Evolutionary conservation across 1,140 invertebrate genomes (phyloP), one percentile per base, ranked within the genome.

Genomic region (Diabrotica virgifera): DNA sequence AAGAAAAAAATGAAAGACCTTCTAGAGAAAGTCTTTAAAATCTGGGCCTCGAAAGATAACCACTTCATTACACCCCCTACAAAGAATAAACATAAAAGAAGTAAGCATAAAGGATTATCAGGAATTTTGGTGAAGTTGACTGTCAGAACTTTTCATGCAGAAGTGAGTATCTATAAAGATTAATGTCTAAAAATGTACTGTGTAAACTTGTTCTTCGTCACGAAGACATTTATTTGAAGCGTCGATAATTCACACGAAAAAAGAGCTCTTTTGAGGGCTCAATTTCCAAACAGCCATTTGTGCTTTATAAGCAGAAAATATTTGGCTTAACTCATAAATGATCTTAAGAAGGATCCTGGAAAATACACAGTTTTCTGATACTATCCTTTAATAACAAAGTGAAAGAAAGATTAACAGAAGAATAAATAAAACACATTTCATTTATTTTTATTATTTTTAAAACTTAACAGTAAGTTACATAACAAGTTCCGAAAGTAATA

Each of bases 141-240:
- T 46, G 40, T 46, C 40, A n/a, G 40, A 46, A 46, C 40, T 46
- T 46, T 46, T 46, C 40, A 46, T 46, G 40, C 5, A 46, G 40
- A 46, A 46, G n/a, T 46, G 40, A 46, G 40, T 46, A 46, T 46
- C 40, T 46, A 46, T 46, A 46, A 46, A 46, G 40, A 46, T 46
- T 46, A 46, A 46, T 46, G 40, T 46, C 40, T 46, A n/a, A 46
- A 5, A 46, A 8, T 46, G 40, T 46, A 46, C 40, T 46, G n/a
- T 46, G 40, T 46, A 46, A 46, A 46, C 40, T 46, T 46, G 8
- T 46, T 46, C 40, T 8, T 46, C 40, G 8, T 46, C 40, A n/a
- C n/a, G 40, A 46, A 46, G 40, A 10, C n/a, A 46, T 46, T 46
- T 46, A 46, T 46, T 46, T 46, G 40, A 46, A 46, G 4, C 40